These are phyloP conservation scores for Palloptera scutellata DNA, from an alignment of 2,888 invertebrate species.

Conservation along the genomic window DNA sequence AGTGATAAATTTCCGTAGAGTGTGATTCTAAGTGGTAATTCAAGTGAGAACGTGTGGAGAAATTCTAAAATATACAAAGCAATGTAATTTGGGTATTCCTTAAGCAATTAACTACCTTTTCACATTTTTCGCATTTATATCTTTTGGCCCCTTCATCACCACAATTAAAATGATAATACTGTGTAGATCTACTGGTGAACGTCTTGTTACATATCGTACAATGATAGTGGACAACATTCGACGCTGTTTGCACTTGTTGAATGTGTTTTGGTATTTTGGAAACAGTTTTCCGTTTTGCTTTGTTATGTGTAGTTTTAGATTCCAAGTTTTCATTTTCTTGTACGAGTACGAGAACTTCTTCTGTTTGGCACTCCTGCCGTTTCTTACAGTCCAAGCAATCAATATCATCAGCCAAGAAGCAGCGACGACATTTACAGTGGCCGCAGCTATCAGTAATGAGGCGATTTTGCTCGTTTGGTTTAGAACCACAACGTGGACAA, in stretches of 20 bases:
- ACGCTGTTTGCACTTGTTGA: conserved; percentile 27
- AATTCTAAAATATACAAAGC: conserved; percentile 66
- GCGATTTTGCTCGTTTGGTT: conserved; percentile 68
- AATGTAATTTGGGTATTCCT: neutral
- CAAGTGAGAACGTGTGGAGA: conserved; percentile 75
- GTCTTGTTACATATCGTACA: conserved; percentile 75
- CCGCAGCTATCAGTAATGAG: conserved; percentile 79
- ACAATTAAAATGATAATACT: conserved; percentile 73
- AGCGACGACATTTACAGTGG: conserved; percentile 78
- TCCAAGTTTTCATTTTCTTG: conserved; percentile 1
- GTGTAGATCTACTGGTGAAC: conserved; percentile 74
- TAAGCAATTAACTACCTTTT: conserved; percentile 49
- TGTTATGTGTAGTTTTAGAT: neutral
- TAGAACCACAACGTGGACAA: conserved; percentile 34
- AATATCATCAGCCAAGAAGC: conserved; percentile 73
- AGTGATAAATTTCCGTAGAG: conserved; percentile 40
- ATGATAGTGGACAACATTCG: conserved; percentile 57
- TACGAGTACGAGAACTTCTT: neutral
- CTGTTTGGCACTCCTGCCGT: neutral
- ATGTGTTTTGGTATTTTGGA: conserved; percentile 39
- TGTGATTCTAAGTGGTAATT: conserved; percentile 78
- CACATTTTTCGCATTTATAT: conserved; percentile 64
- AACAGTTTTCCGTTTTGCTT: conserved; percentile 6
- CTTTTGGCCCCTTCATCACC: conserved; percentile 66
- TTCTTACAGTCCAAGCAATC: conserved; percentile 66